Evolutionary conservation across 2,888 invertebrate genomes (phyloP), one percentile per base, ranked within the genome.

Genomic region (Gisinianus flammeolus): DNA sequence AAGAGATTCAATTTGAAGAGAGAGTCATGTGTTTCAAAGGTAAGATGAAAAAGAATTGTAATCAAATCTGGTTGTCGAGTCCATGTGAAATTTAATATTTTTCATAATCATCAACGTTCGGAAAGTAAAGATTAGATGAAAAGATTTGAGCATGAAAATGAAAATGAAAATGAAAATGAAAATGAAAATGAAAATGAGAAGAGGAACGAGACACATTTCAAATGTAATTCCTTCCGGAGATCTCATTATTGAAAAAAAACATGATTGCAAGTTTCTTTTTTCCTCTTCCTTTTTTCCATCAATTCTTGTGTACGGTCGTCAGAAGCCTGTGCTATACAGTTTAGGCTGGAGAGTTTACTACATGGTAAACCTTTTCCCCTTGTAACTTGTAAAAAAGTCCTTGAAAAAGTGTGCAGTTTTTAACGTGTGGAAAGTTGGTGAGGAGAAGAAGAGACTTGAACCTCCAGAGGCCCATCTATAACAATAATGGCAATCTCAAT

Each of bases 401-500:
- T 12, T 2, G 19, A 44, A 16, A 44, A 35, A 5, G 12, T 35
- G 35, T 35, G 35, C 35, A 35, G 35, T 35, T 8, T 8, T 35
- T 44, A 44, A 22, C 12, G 10, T 62, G 26, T 62, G 62, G 62
- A 22, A 12, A 26, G 10, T 16, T 16, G 16, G 44, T 16, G 44
- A 44, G 44, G 16, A 28, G 67, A 67, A 33, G 12, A 35, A 77
- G 52, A 16, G 52, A 56, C 35, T 69, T 28, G 54, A 24, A n/a
- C 58, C 74, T 58, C 74, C 62, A 22, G 69, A 73, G 78, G 33
- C 67, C 58, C 77, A 77, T 77, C 77, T 66, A 77, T 73, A 67
- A 78, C 68, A 74, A 74, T 74, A 68, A 78, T 78, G 67, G 68
- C 74, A 74, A 58, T 78, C 78, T 73, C 52, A 52, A 69, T 69